These are phyloP conservation scores for Eueremaeus valkanovi DNA, from an alignment of 2,888 invertebrate genomes.

Conservation along the genomic window DNA sequence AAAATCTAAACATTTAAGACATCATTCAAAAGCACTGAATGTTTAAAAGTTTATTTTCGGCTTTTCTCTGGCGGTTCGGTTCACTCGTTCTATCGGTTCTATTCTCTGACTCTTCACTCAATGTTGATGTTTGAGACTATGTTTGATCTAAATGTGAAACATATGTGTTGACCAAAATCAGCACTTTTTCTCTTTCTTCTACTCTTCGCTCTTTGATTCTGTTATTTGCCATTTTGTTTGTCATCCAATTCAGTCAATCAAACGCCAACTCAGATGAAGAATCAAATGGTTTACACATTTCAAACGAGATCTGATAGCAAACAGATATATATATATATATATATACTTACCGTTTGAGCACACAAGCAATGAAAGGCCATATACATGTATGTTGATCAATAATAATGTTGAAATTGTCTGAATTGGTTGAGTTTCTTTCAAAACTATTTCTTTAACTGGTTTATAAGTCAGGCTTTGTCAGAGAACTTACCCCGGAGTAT, in stretches of 20 bases:
- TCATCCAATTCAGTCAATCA: constrained; percentile 8
- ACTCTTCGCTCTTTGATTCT: too few relatives aligned
- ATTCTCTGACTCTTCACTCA: constrained; percentile 1
- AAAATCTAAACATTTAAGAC: not conserved
- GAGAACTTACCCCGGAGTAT: too few relatives aligned
- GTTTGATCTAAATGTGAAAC: not conserved
- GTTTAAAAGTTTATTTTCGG: not conserved
- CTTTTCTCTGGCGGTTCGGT: not conserved
- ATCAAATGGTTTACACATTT: not conserved
- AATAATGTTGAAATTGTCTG: too few relatives aligned
- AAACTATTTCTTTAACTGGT: too few relatives aligned
- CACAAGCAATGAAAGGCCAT: too few relatives aligned
- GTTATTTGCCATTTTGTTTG: not conserved
- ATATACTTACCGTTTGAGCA: too few relatives aligned
- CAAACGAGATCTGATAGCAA: too few relatives aligned
- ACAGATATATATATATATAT: too few relatives aligned
- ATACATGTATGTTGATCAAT: too few relatives aligned
- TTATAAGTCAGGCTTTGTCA: too few relatives aligned
- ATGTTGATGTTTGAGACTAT: not conserved
- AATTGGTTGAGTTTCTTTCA: too few relatives aligned
- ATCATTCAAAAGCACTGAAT: not conserved
- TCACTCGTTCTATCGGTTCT: not conserved
- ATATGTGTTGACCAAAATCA: constrained; percentile 24
- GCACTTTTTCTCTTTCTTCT: not conserved
- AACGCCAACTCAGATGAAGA: not conserved